A percentile compares a stretch with the other conserved stretches of the same genome.
Evolutionary conservation across 2,888 invertebrate genomes (phyloP).

Genomic region (Ophonus ardosiacus): DNA sequence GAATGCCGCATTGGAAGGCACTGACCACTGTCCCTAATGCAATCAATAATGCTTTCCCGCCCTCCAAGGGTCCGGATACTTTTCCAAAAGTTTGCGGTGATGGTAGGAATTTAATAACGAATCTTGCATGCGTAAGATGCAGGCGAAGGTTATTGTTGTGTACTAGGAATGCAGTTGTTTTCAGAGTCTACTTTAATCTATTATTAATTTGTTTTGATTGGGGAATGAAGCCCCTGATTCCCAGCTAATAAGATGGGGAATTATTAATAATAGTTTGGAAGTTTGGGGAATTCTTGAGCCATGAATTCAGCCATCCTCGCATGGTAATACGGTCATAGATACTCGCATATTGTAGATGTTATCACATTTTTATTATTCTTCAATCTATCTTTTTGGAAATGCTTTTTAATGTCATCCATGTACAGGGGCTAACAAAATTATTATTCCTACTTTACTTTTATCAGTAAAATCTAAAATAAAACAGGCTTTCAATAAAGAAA

Average conservation of each 20-base stretch:
- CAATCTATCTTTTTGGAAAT: too few relatives aligned
- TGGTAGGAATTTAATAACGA: slow-evolving; percentile 36
- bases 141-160: neutral
- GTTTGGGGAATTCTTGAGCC: too few relatives aligned
- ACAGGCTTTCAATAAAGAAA: too few relatives aligned
- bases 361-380: too few relatives aligned
- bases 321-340: too few relatives aligned
- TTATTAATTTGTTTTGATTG: slow-evolving; percentile 32
- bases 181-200: slow-evolving; percentile 4
- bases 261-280: neutral
- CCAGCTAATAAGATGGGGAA: neutral
- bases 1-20: slow-evolving; percentile 40
- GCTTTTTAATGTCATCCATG: too few relatives aligned
- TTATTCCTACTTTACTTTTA: too few relatives aligned
- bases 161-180: slow-evolving; percentile 23
- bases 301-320: too few relatives aligned
- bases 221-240: neutral
- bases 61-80: slow-evolving; percentile 32
- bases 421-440: too few relatives aligned
- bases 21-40: slow-evolving; percentile 28
- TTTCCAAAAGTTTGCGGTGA: slow-evolving; percentile 30
- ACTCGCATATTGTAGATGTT: too few relatives aligned
- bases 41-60: slow-evolving; percentile 42
- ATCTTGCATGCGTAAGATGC: slow-evolving; percentile 26
- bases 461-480: too few relatives aligned